phyloP scores from a whole-genome alignment of 1,140 invertebrate genomes.

The Heterodera carotae region DNA sequence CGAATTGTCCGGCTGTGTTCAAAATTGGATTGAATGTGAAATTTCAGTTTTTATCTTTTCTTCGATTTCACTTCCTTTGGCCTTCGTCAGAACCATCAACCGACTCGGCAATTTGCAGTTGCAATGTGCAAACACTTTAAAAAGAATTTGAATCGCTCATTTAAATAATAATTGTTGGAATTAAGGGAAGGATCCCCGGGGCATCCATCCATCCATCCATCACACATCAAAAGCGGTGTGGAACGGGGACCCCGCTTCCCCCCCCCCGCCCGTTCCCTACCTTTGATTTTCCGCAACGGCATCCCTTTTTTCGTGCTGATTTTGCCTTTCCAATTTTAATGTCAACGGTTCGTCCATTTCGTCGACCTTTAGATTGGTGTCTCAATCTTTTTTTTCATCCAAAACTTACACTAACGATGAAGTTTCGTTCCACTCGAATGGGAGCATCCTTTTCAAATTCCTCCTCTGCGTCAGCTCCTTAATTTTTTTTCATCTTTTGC shows the following conservation, averaged over 20 bases:
- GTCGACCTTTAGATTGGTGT: neutral
- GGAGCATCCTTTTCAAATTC: slow-evolving; percentile 7
- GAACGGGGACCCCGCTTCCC: no score
- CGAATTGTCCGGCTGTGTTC: no score
- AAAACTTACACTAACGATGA: slow-evolving; percentile 26
- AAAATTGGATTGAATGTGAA: no score
- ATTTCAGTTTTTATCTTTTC: neutral
- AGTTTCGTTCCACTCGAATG: slow-evolving; percentile 22
- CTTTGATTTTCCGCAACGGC: neutral
- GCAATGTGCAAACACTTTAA: neutral
- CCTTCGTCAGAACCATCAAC: neutral
- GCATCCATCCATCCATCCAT: no score
- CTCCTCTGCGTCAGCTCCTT: slow-evolving; percentile 16
- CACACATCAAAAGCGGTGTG: no score
- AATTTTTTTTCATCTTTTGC: neutral
- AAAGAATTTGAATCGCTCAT: neutral
- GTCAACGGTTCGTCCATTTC: slow-evolving; percentile 26
- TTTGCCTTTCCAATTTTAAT: neutral
- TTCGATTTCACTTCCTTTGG: neutral
- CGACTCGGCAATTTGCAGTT: neutral
- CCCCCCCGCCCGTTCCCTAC: neutral
- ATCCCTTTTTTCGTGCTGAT: neutral
- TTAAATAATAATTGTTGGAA: no score
- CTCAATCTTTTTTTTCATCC: neutral
- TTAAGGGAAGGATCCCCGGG: no score